These are phyloP conservation scores for Eulemur rufifrons DNA, from an alignment of 2,113 vertebrate species.

Conservation along the genomic window DNA sequence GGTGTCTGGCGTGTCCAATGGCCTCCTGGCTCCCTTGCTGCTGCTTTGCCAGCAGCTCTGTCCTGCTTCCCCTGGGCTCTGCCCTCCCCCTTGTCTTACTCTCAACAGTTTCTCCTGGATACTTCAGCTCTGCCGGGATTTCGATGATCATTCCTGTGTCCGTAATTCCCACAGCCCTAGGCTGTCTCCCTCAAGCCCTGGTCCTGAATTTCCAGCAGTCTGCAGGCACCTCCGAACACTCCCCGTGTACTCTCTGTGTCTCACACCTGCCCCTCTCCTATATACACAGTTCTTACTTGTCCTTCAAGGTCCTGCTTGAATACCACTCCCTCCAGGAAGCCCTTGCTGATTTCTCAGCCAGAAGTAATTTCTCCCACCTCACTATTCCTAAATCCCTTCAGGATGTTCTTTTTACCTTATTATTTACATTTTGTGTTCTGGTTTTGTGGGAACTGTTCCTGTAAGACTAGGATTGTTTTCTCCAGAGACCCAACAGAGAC, in stretches of 20 bases:
- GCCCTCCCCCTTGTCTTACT: background rate
- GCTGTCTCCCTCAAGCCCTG: too few species aligned
- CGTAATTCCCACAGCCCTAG: too few species aligned
- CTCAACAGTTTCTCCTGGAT: background rate
- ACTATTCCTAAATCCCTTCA: background rate
- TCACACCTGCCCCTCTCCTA: background rate
- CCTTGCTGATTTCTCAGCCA: background rate
- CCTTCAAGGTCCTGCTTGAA: background rate
- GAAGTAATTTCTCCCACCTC: background rate
- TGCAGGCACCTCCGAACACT: too few species aligned
- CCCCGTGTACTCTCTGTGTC: background rate
- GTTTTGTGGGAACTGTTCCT: background rate
- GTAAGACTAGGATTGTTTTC: background rate
- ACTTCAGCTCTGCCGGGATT: rapidly evolving
- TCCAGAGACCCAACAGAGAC: background rate
- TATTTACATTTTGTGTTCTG: background rate
- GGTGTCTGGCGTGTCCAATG: rapidly evolving
- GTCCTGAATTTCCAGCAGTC: background rate
- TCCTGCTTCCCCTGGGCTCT: background rate
- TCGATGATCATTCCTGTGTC: background rate
- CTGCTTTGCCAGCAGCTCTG: rapidly evolving
- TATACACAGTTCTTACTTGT: background rate
- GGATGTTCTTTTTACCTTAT: background rate
- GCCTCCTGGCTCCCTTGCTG: background rate
- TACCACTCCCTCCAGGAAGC: background rate